Base-by-base conservation (phyloP, 2,113 vertebrate genomes). In the Thinocorus orbignyianus region DNA sequence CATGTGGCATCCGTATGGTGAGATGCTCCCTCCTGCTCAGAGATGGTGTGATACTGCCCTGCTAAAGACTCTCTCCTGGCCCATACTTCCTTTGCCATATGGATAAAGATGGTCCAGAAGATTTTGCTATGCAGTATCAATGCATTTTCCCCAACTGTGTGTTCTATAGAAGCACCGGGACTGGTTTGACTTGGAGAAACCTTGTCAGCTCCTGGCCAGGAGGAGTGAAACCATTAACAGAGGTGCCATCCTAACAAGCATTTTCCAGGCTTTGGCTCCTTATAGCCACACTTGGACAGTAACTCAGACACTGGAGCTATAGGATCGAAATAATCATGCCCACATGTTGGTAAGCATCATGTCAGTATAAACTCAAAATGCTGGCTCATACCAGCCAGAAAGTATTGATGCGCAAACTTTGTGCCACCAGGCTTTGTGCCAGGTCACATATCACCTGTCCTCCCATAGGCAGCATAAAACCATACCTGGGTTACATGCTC, bases 1-100 rank as follows among this genome's bases (percentile, higher is more conserved):
- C 31, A 24, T 0, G 0, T 12, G 37, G 69, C 9, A 23, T 30
- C 69, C 46, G 1, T 30, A 11, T 8, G 35, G 6, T n/a, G 41
- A 37, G 33, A 31, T 85, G 62, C 7, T 83, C 49, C 31, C 39
- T 79, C 39, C 66, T 70, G 24, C 62, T 72, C 35, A 10, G 48
- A 57, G 60, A 2, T 41, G 15, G 41, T 18, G 41, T 44, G 46
- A 22, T 51, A 46, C 15, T 0, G 1, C 20, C 9, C 60, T 64
- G 5, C 13, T 39, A 41, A 69, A 39, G 10, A 7, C 30, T 58
- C 16, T 39, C 48, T 62, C 30, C 19, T 42, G 58, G 25, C 5
- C 69, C 25, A 23, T 41, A 13, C 6, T 30, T 57, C 30, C 25
- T 17, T 85, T 88, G 22, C 17, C 33, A 19, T 31, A 20, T 6